Evolutionary conservation across 2,888 invertebrate species (phyloP).

Genomic region (Protonemura montana): DNA sequence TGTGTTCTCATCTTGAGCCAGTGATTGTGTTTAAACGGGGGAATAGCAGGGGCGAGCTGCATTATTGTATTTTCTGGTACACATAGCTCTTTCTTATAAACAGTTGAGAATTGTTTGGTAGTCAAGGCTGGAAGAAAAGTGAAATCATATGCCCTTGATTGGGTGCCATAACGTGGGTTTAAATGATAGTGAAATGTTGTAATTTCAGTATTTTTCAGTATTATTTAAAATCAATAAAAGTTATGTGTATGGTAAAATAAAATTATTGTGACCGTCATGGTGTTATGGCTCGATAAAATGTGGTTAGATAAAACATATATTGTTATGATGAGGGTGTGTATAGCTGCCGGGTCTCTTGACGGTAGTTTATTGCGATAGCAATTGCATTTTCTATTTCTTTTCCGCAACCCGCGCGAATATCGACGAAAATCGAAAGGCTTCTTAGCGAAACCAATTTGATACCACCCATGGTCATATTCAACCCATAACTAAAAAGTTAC

Average conservation of each 20-base stretch:
- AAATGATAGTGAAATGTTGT: background rate
- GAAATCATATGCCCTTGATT: slow-evolving; percentile 3
- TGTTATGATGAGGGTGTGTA: background rate
- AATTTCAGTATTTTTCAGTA: background rate
- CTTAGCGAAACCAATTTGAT: slow-evolving; percentile 19
- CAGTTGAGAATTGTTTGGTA: background rate
- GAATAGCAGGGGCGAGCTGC: background rate
- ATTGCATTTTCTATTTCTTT: background rate
- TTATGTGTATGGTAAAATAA: background rate
- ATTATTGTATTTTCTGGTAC: background rate
- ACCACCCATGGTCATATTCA: background rate
- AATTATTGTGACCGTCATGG: background rate
- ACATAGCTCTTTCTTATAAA: background rate
- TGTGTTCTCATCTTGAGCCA: background rate
- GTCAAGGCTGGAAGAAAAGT: background rate
- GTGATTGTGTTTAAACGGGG: background rate
- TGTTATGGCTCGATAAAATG: background rate
- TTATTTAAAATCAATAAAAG: background rate
- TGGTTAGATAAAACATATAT: background rate
- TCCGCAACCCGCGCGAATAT: background rate
- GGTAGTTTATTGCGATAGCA: background rate
- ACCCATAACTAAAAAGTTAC: background rate
- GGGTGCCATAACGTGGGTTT: background rate
- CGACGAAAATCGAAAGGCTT: background rate
- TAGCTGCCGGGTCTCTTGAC: background rate